Conservation (phyloP, 2,113 vertebrate genomes). For the Heloderma charlesbogerti region DNA sequence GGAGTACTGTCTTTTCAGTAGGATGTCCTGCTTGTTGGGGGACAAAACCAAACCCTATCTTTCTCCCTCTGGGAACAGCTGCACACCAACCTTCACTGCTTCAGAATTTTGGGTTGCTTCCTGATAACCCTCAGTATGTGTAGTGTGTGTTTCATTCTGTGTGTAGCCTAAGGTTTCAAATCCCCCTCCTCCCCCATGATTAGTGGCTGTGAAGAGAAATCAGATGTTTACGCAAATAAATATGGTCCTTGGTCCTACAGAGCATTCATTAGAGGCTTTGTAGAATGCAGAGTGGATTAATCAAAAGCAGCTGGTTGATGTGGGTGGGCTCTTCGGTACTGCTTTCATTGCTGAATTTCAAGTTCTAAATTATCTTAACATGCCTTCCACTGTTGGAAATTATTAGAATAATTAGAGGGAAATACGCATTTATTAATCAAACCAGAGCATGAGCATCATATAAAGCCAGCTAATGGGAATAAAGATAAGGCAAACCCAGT, state of each 20-base stretch:
- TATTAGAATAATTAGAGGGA: conserved; percentile 27
- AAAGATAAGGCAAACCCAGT: conserved; percentile 7
- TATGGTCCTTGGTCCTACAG: conserved; percentile 20
- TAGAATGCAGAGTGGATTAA: conserved; percentile 31
- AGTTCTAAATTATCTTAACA: conserved; percentile 36
- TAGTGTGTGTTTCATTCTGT: conserved; percentile 12
- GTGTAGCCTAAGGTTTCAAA: conserved; percentile 22
- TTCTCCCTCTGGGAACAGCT: conserved; percentile 12
- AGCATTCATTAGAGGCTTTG: conserved; percentile 49
- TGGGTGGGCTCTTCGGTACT: conserved; percentile 14
- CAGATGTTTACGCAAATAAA: conserved; percentile 50
- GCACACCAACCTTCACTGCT: neutral
- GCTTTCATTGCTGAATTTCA: conserved; percentile 21
- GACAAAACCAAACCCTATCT: conserved; percentile 25
- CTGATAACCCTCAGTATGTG: conserved; percentile 33
- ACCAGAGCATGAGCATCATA: conserved; percentile 19
- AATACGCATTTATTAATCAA: neutral
- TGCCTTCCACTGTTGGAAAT: conserved; percentile 1
- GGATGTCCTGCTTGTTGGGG: conserved; percentile 5
- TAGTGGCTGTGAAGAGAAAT: conserved; percentile 56
- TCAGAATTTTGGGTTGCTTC: conserved; percentile 36
- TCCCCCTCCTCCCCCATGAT: conserved; percentile 40
- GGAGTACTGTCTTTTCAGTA: conserved; percentile 37
- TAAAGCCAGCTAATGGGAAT: neutral
- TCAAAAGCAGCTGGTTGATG: conserved; percentile 40